Percentiles rank a stretch among this genome's conserved stretches.
These are phyloP conservation scores for Tiphia femorata DNA, from an alignment of 2,888 invertebrate species.

Conservation along the genomic window DNA sequence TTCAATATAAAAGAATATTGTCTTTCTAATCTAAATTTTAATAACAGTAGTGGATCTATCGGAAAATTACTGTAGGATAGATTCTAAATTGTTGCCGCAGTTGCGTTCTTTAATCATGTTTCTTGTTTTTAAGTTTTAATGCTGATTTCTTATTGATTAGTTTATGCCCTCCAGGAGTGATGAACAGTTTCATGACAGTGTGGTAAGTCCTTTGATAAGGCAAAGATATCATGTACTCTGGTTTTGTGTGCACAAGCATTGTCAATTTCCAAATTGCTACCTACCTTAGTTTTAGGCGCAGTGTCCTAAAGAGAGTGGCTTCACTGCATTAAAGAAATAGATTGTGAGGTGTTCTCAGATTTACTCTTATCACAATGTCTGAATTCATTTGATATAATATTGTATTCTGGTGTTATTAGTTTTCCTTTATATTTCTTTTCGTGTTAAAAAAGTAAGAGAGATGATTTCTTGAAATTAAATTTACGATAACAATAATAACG, in stretches of 20 bases:
- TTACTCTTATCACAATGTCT: too few species aligned
- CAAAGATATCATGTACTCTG: constrained; percentile 61
- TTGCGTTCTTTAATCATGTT: constrained; percentile 25
- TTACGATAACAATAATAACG: too few species aligned
- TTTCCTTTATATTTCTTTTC: too few species aligned
- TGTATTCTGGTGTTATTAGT: too few species aligned
- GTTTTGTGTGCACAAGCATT: constrained; percentile 70
- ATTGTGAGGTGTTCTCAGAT: too few species aligned
- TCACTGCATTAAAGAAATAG: too few species aligned
- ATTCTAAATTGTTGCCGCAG: constrained; percentile 27
- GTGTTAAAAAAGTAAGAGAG: too few species aligned
- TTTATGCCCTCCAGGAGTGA: constrained; percentile 88
- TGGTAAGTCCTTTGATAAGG: constrained; percentile 78
- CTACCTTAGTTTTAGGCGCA: constrained; percentile 25
- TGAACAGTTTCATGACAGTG: constrained; percentile 90
- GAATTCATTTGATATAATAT: too few species aligned
- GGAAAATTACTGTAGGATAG: constrained; percentile 18
- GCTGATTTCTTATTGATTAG: constrained; percentile 76
- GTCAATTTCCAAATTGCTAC: constrained; percentile 49
- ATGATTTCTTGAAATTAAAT: too few species aligned
- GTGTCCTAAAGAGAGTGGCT: constrained; percentile 12
- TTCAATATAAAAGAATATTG: constrained; percentile 35
- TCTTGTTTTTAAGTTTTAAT: constrained; percentile 55
- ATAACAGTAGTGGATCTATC: not conserved
- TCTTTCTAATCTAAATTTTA: constrained; percentile 12